Evolutionary conservation across 2,113 vertebrate species (phyloP).

Genomic region (Daphoenositta chrysoptera): DNA sequence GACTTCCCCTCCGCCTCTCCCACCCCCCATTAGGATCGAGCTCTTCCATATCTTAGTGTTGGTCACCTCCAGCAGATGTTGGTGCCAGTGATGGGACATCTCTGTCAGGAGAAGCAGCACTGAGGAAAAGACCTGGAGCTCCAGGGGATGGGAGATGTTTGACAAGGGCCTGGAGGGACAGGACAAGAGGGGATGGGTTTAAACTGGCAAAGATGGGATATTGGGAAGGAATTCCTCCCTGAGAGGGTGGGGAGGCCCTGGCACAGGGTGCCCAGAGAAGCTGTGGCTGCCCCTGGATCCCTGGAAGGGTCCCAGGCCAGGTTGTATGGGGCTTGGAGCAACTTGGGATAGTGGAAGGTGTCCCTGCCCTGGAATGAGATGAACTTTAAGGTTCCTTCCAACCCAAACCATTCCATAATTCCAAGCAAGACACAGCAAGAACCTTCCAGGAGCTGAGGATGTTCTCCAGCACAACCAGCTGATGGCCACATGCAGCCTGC

Average conservation of each 20-base stretch:
- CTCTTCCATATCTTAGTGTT: not conserved
- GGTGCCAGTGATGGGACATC: not conserved
- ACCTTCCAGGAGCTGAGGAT: not conserved
- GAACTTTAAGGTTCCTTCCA: not conserved
- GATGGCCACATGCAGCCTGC: not conserved
- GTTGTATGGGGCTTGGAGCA: fast-evolving
- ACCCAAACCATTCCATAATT: not conserved
- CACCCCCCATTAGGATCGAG: not conserved
- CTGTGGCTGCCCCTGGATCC: not conserved
- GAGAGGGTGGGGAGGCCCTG: fast-evolving
- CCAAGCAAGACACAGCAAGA: not conserved
- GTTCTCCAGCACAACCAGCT: not conserved
- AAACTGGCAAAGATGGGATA: not conserved
- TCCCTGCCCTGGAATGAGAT: not conserved
- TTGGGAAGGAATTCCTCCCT: fast-evolving
- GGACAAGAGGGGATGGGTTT: not conserved
- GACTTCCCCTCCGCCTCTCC: not conserved
- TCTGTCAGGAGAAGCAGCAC: not conserved
- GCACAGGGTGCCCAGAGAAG: not conserved
- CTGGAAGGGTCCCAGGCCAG: not conserved
- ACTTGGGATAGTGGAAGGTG: fast-evolving
- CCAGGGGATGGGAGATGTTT: not conserved
- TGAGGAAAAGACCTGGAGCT: not conserved
- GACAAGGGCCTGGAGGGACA: not conserved
- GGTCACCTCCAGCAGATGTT: not conserved